These are phyloP conservation scores for Bradypodion pumilum DNA, from an alignment of 2,797 vertebrate genomes.

Conservation along the genomic window DNA sequence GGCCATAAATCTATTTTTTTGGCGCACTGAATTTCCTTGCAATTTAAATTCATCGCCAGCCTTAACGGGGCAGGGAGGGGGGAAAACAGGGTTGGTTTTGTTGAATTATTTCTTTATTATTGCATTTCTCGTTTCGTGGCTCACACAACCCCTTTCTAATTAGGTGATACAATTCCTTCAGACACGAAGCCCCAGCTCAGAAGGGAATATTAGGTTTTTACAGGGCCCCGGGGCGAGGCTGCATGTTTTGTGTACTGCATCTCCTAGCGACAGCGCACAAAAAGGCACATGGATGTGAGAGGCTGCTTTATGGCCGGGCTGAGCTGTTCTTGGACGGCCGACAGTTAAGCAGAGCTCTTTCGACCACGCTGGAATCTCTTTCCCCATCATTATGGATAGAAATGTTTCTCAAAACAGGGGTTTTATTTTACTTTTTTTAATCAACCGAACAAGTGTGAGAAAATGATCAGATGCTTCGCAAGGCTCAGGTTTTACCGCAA, in stretches of 20 bases:
- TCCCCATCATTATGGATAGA: neutral
- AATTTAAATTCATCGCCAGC: constrained; percentile 42
- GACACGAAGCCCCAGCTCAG: constrained; percentile 50
- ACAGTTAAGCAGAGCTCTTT: constrained; percentile 61
- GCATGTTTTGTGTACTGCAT: constrained; percentile 68
- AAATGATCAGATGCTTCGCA: neutral
- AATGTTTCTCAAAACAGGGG: neutral
- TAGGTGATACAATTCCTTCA: constrained; percentile 63
- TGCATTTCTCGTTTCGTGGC: neutral
- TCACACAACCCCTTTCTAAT: constrained; percentile 53
- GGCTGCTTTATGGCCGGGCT: constrained; percentile 62
- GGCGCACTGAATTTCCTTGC: neutral
- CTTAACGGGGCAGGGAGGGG: neutral
- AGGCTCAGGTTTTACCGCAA: constrained; percentile 22
- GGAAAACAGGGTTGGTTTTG: neutral
- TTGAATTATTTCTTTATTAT: neutral
- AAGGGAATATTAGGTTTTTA: constrained; percentile 61
- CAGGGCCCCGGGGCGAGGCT: constrained; percentile 31
- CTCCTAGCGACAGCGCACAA: constrained; percentile 70
- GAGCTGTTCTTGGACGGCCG: constrained; percentile 65
- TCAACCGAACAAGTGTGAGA: constrained; percentile 1
- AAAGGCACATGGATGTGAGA: constrained; percentile 58
- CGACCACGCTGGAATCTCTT: constrained; percentile 4
- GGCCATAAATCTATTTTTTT: constrained; percentile 21
- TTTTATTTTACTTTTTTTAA: neutral